Evolutionary conservation across 2,113 vertebrate genomes (phyloP), one percentile per base, ranked within the genome.

Genomic region (Rallus limicola): DNA sequence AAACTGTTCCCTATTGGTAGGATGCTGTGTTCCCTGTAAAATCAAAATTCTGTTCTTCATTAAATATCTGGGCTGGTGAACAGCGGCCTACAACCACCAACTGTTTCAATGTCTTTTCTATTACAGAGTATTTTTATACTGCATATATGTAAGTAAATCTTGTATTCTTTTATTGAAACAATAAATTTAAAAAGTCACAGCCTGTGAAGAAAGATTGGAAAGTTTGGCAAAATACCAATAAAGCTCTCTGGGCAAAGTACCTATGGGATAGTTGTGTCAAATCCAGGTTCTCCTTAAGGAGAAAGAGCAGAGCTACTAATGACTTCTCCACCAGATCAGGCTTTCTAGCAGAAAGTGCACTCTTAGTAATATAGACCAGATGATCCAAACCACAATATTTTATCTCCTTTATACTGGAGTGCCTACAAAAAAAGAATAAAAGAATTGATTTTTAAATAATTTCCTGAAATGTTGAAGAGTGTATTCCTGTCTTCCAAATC

Each of bases 241-340:
- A 76, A 83, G 19, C 18, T 34, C 33, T 42, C 52, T 33, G 67
- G 12, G 42, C 56, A 55, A 74, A 26, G 23, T 59, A 53, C 55
- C 85, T 74, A 7, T 23, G 20, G 28, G 29, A 74, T 4, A 90
- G 36, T 1, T 34, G n/a, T 86, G 28, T 78, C 28, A 72, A 80
- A 70, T 8, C 13, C n/a, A 86, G 11, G 20, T n/a, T 60, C 21
- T 34, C 33, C 19, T 21, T 62, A 33, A 53, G 21, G 17, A 79
- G 8, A 29, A 2, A 60, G 0, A 69, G 28, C 67, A 91, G 44
- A 82, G 31, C 31, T 76, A 42, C 28, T 40, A 38, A 17, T 4
- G 19, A 80, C 13, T 87, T 50, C 13, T 17, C 2, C 0, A 82
- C 25, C n/a, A 71, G 18, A 62, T 16, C 1, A 0, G 38, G 19